Percentiles rank a stretch among this genome's conserved stretches.
phyloP scores from a whole-genome alignment of 2,797 vertebrate genomes.

The Hemibagrus guttatus region DNA sequence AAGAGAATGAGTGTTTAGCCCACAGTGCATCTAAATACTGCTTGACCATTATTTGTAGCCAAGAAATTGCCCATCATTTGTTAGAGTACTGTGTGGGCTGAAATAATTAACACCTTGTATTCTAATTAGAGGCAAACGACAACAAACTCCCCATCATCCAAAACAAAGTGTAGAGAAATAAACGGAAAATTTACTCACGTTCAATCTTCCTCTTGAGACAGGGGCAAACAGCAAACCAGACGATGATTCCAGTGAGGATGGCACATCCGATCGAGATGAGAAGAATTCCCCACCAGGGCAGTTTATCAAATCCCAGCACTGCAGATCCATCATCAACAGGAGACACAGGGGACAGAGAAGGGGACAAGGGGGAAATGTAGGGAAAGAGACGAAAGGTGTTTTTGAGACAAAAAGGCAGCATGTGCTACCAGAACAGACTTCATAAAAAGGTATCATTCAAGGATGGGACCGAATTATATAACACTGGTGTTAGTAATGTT shows the following conservation, averaged over 20 bases:
- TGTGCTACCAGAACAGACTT: conserved; percentile 60
- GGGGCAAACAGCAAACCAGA: conserved; percentile 96
- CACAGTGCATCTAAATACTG: not conserved
- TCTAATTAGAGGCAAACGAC: not conserved
- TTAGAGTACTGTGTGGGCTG: not conserved
- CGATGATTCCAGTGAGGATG: conserved; percentile 82
- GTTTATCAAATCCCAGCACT: conserved; percentile 92
- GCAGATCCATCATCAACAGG: conserved; percentile 56
- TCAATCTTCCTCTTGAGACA: conserved; percentile 95
- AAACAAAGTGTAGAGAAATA: not conserved
- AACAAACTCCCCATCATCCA: not conserved
- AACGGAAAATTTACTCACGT: conserved; percentile 78
- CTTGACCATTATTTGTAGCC: not conserved
- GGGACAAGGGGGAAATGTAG: not conserved
- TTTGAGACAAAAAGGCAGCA: conserved; percentile 65
- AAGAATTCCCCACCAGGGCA: conserved; percentile 89
- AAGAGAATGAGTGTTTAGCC: not conserved
- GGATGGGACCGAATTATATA: not conserved
- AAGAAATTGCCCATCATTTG: not conserved
- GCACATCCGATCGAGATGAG: conserved; percentile 86
- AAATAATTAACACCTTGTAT: not conserved
- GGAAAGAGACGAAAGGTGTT: conserved; percentile 53
- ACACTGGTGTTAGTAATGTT: conserved; percentile 28
- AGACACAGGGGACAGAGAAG: conserved; percentile 43
- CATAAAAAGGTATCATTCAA: conserved; percentile 16